Conservation (phyloP, 2,113 vertebrate genomes). For the Polypterus bichir region DNA sequence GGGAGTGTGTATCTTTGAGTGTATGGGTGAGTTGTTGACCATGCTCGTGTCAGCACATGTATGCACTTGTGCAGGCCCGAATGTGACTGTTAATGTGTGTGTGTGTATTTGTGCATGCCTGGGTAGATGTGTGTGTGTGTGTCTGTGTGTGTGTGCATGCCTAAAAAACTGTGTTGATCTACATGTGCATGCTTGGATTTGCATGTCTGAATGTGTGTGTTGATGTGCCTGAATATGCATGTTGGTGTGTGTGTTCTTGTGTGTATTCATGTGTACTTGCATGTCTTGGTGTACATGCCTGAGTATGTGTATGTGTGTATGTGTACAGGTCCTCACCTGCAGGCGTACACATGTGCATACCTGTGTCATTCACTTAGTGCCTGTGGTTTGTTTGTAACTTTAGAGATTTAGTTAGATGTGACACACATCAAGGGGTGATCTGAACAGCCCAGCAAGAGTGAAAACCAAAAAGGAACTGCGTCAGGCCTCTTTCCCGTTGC, state of each 20-base stretch:
- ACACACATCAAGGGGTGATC: too few species aligned
- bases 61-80: slow-evolving; percentile 1
- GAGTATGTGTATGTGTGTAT: background rate
- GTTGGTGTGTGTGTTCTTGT: background rate
- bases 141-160: background rate
- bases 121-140: background rate
- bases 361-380: too few species aligned
- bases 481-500: too few species aligned
- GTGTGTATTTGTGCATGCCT: slow-evolving; percentile 10
- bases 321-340: slow-evolving; percentile 1
- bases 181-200: background rate
- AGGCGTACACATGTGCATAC: background rate
- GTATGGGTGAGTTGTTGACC: background rate
- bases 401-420: too few species aligned
- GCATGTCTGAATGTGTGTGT: background rate
- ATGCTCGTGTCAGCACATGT: background rate
- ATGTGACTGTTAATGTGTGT: slow-evolving; percentile 10
- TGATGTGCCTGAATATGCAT: background rate
- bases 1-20: background rate
- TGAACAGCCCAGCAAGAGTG: too few species aligned
- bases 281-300: background rate
- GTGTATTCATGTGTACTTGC: background rate
- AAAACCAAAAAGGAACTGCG: too few species aligned
- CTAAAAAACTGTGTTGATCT: background rate
- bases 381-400: too few species aligned